These are phyloP conservation scores for Luperina testacea DNA, from an alignment of 2,888 invertebrate species.

Conservation along the genomic window DNA sequence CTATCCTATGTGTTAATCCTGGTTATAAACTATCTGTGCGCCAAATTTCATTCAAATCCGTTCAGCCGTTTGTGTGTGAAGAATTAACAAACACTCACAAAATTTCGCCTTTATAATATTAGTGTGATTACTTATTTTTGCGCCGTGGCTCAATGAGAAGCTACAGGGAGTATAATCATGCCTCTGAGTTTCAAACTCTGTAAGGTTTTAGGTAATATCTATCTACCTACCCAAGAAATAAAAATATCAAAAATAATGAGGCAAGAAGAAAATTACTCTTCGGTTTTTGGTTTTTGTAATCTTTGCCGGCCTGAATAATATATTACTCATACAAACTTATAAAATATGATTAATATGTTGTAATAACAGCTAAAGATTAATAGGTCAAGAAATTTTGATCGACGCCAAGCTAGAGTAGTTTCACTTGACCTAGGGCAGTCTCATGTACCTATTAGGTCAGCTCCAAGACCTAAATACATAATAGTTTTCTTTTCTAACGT, in stretches of 20 bases:
- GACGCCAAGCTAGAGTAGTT: conserved; percentile 3
- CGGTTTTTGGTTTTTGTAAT: neutral
- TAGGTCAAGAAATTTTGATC: conserved; percentile 9
- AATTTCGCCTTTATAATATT: too few relatives aligned
- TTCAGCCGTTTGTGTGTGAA: too few relatives aligned
- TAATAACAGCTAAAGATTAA: neutral
- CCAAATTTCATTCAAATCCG: too few relatives aligned
- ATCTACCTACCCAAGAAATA: neutral
- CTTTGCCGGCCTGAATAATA: neutral
- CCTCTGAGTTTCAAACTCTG: neutral
- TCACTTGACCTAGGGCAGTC: conserved; percentile 2
- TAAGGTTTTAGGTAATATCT: neutral
- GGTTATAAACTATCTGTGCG: too few relatives aligned
- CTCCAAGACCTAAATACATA: conserved; percentile 3
- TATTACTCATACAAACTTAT: neutral
- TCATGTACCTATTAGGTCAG: conserved; percentile 8
- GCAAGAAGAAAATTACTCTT: neutral
- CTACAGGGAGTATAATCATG: neutral
- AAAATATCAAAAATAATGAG: neutral
- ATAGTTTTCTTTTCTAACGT: neutral
- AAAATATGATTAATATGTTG: neutral
- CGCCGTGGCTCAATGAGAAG: neutral
- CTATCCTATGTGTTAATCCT: too few relatives aligned
- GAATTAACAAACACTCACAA: too few relatives aligned
- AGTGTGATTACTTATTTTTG: neutral